Evolutionary conservation across 1,140 invertebrate species (phyloP).

Genomic region (Rhagoletis zephyria): DNA sequence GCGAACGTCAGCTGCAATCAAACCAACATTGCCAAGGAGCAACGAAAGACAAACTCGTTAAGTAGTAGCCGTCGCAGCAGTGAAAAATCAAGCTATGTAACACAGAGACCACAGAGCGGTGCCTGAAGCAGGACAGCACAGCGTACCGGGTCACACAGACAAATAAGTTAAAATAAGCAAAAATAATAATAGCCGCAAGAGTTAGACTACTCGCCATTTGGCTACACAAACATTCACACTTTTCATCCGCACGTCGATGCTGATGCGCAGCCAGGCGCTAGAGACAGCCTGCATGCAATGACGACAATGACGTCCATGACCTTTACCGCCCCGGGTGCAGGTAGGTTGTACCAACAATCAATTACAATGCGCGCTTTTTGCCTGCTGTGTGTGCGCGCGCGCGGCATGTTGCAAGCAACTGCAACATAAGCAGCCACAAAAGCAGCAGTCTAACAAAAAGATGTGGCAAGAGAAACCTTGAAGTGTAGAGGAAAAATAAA

Average conservation of each 20-base stretch:
- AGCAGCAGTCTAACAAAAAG: neutral
- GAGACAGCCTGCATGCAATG: neutral
- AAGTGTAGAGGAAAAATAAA: neutral
- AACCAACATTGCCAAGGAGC: constrained; percentile 6
- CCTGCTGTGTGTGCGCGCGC: constrained; percentile 21
- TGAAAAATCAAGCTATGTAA: constrained; percentile 2
- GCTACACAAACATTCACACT: neutral
- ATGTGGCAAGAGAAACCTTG: neutral
- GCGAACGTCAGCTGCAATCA: constrained; percentile 21
- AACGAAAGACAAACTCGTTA: constrained; percentile 38
- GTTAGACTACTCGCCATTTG: constrained; percentile 2
- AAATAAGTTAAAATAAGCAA: neutral
- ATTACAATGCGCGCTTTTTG: constrained; percentile 42
- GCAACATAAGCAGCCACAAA: neutral
- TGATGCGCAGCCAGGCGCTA: neutral
- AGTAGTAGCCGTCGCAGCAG: constrained; percentile 3
- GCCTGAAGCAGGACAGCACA: neutral
- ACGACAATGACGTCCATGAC: constrained; percentile 47
- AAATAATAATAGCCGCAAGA: neutral
- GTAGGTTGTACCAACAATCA: constrained; percentile 52
- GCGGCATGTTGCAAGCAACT: neutral
- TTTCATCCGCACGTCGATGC: neutral
- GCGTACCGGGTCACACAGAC: neutral
- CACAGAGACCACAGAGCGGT: neutral
- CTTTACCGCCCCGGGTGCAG: neutral